These are phyloP conservation scores for Nothura maculosa DNA, from an alignment of 2,797 vertebrate species.

Conservation along the genomic window DNA sequence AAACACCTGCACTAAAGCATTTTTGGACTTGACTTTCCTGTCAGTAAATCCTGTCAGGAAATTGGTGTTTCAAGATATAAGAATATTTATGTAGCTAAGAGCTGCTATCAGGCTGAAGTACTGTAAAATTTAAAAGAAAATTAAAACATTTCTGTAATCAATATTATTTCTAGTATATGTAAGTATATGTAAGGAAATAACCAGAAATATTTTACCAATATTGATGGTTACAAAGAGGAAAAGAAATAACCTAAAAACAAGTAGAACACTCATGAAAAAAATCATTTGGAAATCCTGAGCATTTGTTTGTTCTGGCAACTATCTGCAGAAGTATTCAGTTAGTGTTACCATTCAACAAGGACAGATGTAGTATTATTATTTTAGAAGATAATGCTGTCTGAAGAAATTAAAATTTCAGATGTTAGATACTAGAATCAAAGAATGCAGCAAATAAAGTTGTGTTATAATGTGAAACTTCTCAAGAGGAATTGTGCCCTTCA, in stretches of 20 bases:
- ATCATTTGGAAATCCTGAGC: background rate
- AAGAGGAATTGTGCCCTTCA: background rate
- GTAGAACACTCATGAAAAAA: background rate
- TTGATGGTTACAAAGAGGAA: background rate
- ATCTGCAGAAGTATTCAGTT: background rate
- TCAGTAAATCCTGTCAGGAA: background rate
- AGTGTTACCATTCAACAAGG: background rate
- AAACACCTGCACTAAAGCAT: background rate
- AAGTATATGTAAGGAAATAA: background rate
- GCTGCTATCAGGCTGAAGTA: background rate
- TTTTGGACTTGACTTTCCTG: background rate
- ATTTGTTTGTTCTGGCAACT: background rate
- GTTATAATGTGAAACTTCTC: background rate
- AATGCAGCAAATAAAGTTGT: background rate
- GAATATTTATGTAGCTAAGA: background rate
- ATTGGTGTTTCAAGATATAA: background rate
- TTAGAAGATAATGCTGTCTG: background rate
- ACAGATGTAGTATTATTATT: background rate
- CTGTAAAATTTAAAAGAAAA: background rate
- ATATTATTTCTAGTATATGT: background rate
- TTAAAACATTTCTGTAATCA: background rate
- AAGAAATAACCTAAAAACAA: background rate
- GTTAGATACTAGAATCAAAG: background rate
- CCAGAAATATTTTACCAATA: background rate
- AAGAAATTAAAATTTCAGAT: background rate